Conservation (phyloP, 2,888 invertebrate species). For the Sylvicola cinctus region DNA sequence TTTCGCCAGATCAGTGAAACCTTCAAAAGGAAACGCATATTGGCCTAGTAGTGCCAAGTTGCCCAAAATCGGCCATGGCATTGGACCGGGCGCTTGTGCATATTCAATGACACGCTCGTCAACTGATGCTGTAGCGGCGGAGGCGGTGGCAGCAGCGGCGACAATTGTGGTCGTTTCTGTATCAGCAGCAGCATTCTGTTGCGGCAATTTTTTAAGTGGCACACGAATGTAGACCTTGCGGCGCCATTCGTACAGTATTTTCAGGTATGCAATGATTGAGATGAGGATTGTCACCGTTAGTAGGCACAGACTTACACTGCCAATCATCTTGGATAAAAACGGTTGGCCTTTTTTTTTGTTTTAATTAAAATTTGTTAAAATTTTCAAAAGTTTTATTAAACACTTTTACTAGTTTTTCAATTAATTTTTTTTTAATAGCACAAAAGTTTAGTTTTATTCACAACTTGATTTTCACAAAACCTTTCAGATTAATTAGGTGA, state of each 20-base stretch:
- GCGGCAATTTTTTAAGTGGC: too few relatives aligned
- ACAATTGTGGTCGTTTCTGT: too few relatives aligned
- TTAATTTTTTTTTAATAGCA: too few relatives aligned
- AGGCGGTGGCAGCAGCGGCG: background rate
- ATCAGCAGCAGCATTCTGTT: too few relatives aligned
- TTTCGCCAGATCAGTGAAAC: slow-evolving; percentile 45
- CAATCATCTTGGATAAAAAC: too few relatives aligned
- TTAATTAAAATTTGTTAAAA: background rate
- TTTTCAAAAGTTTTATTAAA: too few relatives aligned
- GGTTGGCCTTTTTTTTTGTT: slow-evolving; percentile 1
- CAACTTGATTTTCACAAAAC: too few relatives aligned
- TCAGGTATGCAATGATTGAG: slow-evolving; percentile 9
- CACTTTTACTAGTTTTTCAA: too few relatives aligned
- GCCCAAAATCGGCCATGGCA: slow-evolving; percentile 46
- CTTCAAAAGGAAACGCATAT: slow-evolving; percentile 45
- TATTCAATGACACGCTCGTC: slow-evolving; percentile 8
- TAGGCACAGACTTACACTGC: slow-evolving; percentile 1
- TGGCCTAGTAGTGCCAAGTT: slow-evolving; percentile 44
- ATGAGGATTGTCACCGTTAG: slow-evolving; percentile 2
- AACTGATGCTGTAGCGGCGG: background rate
- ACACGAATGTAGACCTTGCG: slow-evolving; percentile 13
- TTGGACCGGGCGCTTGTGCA: slow-evolving; percentile 39
- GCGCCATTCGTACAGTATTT: slow-evolving; percentile 12
- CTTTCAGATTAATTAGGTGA: too few relatives aligned
- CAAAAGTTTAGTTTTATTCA: too few relatives aligned